Evolutionary conservation across 2,113 vertebrate species (phyloP), one percentile per base, ranked within the genome.

Genomic region (Edolisoma coerulescens): DNA sequence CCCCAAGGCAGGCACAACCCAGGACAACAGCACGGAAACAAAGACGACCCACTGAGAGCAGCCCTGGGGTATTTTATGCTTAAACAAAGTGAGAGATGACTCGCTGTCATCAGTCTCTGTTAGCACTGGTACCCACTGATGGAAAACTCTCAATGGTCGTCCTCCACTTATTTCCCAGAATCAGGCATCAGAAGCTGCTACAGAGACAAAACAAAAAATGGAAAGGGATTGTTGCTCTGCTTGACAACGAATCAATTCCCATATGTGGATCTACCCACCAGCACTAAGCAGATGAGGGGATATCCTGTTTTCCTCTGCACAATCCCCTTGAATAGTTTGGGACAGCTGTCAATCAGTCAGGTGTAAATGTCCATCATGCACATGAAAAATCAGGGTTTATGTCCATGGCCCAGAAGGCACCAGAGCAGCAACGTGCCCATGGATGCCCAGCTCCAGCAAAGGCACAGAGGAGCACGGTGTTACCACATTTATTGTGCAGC

Each of bases 301-400:
- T 70, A 92, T 60, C 68, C 73, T 61, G 32, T 33, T n/a, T 57
- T 70, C 27, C 44, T 71, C 45, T 28, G 17, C 45, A 84, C 52
- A 84, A 53, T 37, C 52, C 44, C 15, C 26, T 56, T 26, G 44
- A 86, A 68, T 13, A 61, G 53, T 53, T 33, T 52, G 41, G 82
- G 83, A 69, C 84, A 91, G 81, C 77, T 91, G 85, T 92, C 95
- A 96, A 75, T 95, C 83, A 96, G 93, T 41, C 91, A 81, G n/a
- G 33, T 82, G 79, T 89, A 89, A 89, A 84, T 28, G 45, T 35
- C 84, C 35, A 17, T 45, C 47, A 47, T 16, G 33, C 0, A 17
- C 7, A 0, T 83, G 80, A 74, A 96, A 91, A 94, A 90, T 75
- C 61, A 73, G 32, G 13, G 30, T 86, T 73, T 87, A 41, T 37